Evolutionary conservation across 2,888 invertebrate species (phyloP), one percentile per base, ranked within the genome.

Genomic region (Merodon equestris): DNA sequence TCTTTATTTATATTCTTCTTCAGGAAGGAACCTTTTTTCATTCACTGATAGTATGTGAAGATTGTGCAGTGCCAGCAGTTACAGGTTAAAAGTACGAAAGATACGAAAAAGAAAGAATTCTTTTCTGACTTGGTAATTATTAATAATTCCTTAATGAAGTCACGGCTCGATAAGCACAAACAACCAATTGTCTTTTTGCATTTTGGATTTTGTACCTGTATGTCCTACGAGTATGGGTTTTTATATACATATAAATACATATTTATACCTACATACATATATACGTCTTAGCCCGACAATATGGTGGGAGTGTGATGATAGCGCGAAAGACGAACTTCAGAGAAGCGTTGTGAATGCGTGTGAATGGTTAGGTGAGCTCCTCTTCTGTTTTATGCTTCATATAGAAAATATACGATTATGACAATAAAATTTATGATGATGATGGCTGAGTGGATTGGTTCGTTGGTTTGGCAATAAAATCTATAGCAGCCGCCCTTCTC

Each of bases 111-210:
- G 67, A 57, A 72, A 81, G 63, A 79, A 67, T 68, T 61, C 53
- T 63, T 70, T 68, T 68, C 64, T 60, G 64, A 63, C 79, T 75
- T 53, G 66, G 82, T 83, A 83, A 82, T 83, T 83, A 83, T 83
- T 83, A 82, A 82, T 81, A 82, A 83, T 83, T 83, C 81, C 76
- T 83, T 83, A 83, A 83, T 83, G 81, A 83, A 82, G 83, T 82
- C 75, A 82, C 82, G 82, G 77, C 81, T 83, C 82, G 82, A 82
- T 82, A 82, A 82, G 67, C 73, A 56, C 81, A 66, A 74, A 82
- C 82, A 71, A 81, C 77, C 81, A 77, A 82, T 82, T 82, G 82
- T 82, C 82, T 82, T 82, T 76, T 81, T 81, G 81, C 81, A 81
- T 81, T 81, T 79, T 18, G 79, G 60, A 79, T 74, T 66, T 75